Evolutionary conservation across 2,888 invertebrate genomes (phyloP), one percentile per base, ranked within the genome.

Genomic region (Lithophane leautieri): DNA sequence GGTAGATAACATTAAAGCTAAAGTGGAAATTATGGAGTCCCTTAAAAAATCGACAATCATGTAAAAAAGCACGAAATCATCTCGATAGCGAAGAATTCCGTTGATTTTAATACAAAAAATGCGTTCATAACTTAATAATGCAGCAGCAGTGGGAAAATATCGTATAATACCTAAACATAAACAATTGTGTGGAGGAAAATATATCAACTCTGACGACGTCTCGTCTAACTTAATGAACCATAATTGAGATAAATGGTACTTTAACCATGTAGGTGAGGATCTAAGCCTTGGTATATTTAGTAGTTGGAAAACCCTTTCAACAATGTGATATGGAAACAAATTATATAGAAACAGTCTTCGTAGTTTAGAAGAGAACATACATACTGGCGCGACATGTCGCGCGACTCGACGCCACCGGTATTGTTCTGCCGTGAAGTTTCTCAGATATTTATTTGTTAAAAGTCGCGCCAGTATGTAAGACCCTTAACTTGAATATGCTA

Each of bases 231-330:
- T 81, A 84, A 84, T 81, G 81, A 84, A 76, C 66, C 69, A 69
- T 84, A 81, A 82, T 82, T 84, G 82, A 81, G 65, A 84, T 76
- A 76, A 81, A 82, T 81, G 76, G 34, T 4, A 11, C 58, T 65
- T 40, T 56, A 81, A 82, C 75, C 61, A 70, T 70, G 67, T 84
- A 56, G 47, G 66, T 83, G 42, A 54, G 81, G 61, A 44, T 54
- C 25, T 12, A 47, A 63, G 54, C 25, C 67, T 42, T 68, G 72
- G 68, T 40, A 65, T 65, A 78, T 78, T 56, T 70, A 47, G 40
- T 68, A 63, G 52, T 25, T 50, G 25, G 25, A 54, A 50, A 82
- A 78, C 70, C 34, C 50, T 60, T 68, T 60, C 47, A 60, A 28
- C 28, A 40, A n/a, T 62, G 7, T 54, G 56, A 34, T 34, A 14